These are phyloP conservation scores for Caenorhabditis parvicauda DNA, from an alignment of 2,888 invertebrate species.

Conservation along the genomic window DNA sequence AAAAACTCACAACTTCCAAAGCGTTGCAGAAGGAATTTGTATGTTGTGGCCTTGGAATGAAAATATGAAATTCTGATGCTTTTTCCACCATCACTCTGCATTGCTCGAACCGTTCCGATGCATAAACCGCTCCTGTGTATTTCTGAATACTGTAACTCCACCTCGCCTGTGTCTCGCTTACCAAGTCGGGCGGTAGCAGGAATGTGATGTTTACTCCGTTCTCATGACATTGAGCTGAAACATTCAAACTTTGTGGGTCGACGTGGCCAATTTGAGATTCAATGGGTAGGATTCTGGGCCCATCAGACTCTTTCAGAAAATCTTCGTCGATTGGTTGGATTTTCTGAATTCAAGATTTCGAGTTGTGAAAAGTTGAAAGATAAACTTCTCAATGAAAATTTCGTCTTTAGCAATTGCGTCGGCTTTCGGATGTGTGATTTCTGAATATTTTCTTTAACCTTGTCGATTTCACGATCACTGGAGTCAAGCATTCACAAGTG, in stretches of 20 bases:
- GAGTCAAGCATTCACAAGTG: no score
- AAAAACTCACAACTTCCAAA: slow-evolving; percentile 42
- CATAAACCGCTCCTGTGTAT: slow-evolving; percentile 60
- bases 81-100: slow-evolving; percentile 50
- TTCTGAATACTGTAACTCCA: slow-evolving; percentile 28
- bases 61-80: slow-evolving; percentile 43
- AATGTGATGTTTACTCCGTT: slow-evolving; percentile 47
- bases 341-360: no score
- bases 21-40: slow-evolving; percentile 59
- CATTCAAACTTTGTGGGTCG: slow-evolving; percentile 13
- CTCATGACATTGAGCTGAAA: slow-evolving; percentile 34
- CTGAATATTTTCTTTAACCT: no score
- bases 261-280: slow-evolving; percentile 29
- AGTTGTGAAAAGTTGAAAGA: no score
- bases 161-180: background rate
- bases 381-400: no score
- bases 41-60: slow-evolving; percentile 52
- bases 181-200: slow-evolving; percentile 10
- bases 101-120: slow-evolving; percentile 57
- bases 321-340: no score
- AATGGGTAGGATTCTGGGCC: slow-evolving; percentile 20
- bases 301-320: no score
- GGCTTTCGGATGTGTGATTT: no score
- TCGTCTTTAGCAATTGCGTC: no score
- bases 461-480: no score